Evolutionary conservation across 2,113 vertebrate genomes (phyloP).

Genomic region (Seriola quinqueradiata): DNA sequence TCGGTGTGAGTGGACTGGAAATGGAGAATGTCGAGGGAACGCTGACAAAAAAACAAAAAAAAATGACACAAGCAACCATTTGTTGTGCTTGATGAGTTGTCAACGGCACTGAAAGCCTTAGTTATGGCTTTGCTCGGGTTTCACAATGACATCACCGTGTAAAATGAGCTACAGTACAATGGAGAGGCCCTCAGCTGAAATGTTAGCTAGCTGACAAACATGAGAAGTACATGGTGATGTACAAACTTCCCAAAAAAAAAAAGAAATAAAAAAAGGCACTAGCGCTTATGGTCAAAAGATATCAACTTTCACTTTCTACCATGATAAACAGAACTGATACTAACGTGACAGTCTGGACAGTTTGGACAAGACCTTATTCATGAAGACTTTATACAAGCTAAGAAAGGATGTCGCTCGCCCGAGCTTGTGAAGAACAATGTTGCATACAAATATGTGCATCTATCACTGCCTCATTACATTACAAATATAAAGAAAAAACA

Average conservation of each 20-base stretch:
- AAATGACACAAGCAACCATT: constrained; percentile 17
- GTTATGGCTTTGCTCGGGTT: constrained; percentile 50
- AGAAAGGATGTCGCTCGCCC: constrained; percentile 31
- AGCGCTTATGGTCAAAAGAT: constrained; percentile 44
- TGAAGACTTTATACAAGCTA: constrained; percentile 37
- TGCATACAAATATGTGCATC: constrained; percentile 69
- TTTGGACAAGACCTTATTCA: constrained; percentile 29
- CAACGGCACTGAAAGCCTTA: constrained; percentile 37
- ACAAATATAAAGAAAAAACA: constrained; percentile 65
- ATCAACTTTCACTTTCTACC: constrained; percentile 17
- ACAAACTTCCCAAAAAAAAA: constrained; percentile 60
- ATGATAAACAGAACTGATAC: constrained; percentile 25
- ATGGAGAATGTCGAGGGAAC: constrained; percentile 4
- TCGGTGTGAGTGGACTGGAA: constrained; percentile 17
- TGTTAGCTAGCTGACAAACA: constrained; percentile 34
- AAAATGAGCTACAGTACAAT: constrained; percentile 44
- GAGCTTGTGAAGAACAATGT: constrained; percentile 47
- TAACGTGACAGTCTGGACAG: constrained; percentile 11
- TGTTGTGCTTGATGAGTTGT: constrained; percentile 12
- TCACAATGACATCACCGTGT: constrained; percentile 48
- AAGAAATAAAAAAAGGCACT: constrained; percentile 75
- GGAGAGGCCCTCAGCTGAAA: constrained; percentile 34
- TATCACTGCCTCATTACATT: constrained; percentile 48
- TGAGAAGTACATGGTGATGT: constrained; percentile 19
- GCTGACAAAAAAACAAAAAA: background rate